Base-by-base conservation (phyloP, 2,797 vertebrate species). In the Choloepus didactylus region DNA sequence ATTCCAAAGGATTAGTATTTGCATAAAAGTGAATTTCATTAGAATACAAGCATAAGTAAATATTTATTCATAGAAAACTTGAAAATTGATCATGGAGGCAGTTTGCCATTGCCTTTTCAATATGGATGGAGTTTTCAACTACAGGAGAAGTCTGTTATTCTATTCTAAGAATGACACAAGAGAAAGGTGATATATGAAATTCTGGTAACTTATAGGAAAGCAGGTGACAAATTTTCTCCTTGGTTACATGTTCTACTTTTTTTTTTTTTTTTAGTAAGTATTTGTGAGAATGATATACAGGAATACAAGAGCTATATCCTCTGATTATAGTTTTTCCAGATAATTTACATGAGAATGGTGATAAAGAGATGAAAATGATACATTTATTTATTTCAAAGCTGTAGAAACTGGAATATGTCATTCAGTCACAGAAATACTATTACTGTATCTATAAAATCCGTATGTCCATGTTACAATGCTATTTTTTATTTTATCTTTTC, bases 31-130 rank as follows among this genome's bases (percentile, higher is more conserved):
- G 14, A 77, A 51, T 93, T 67, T 66, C 23, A 49, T 62, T 69
- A 46, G 41, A 85, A 73, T 64, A 51, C 81, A 72, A 67, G n/a
- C 8, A 29, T 31, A 49, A 77, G 31, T 8, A 82, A 56, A 83
- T 31, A 69, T 87, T 87, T 89, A 72, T 86, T 91, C 54, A 95
- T 29, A 79, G 49, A 89, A 95, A 93, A 83, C 7, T 35, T 89
- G 16, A 73, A 66, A 91, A 91, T 16, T 88, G 51, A 91, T 81
- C 21, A 46, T 18, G 9, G 29, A 86, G n/a, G 4, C 27, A 81
- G 38, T 59, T 29, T 88, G 60, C 44, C 67, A 93, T 79, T 73
- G 27, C 7, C 14, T 85, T 93, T 88, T 95, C 67, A 88, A 60
- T 54, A 66, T 38, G 12, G 18, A 95, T 54, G 27, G 29, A 38